Conservation (phyloP, 2,113 vertebrate genomes). For the Stegostoma tigrinum region DNA sequence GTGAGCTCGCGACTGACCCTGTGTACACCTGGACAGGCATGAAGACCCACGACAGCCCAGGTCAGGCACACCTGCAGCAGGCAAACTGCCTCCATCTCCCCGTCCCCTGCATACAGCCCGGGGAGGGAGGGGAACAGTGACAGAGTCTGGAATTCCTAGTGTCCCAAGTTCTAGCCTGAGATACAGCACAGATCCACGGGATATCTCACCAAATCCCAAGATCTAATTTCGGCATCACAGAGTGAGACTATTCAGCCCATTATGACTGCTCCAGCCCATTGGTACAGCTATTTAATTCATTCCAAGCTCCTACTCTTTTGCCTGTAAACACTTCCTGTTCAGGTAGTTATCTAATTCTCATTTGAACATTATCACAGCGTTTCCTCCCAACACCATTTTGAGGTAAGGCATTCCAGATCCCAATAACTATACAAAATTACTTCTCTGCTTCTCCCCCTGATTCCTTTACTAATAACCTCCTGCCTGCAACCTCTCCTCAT, state of each 20-base stretch:
- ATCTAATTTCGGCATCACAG: background rate
- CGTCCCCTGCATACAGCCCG: background rate
- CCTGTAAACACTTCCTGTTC: background rate
- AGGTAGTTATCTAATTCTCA: background rate
- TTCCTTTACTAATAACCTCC: background rate
- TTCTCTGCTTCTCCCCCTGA: background rate
- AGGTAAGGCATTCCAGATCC: background rate
- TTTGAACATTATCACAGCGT: background rate
- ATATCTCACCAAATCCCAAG: background rate
- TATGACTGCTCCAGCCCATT: background rate
- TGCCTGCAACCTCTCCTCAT: background rate
- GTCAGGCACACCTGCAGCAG: conserved; percentile 46
- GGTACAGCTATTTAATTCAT: background rate
- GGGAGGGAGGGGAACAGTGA: background rate
- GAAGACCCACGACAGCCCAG: conserved; percentile 50
- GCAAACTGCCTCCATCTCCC: background rate
- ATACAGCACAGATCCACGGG: background rate
- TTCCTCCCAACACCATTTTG: background rate
- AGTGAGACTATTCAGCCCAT: background rate
- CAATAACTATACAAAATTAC: background rate
- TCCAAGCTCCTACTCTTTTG: background rate
- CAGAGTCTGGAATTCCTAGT: background rate
- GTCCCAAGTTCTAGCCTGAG: background rate
- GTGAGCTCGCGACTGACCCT: conserved; percentile 52
- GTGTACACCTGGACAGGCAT: conserved; percentile 57